These are phyloP conservation scores for Gymnothorax reevesii DNA, from an alignment of 2,797 vertebrate species.

Conservation along the genomic window DNA sequence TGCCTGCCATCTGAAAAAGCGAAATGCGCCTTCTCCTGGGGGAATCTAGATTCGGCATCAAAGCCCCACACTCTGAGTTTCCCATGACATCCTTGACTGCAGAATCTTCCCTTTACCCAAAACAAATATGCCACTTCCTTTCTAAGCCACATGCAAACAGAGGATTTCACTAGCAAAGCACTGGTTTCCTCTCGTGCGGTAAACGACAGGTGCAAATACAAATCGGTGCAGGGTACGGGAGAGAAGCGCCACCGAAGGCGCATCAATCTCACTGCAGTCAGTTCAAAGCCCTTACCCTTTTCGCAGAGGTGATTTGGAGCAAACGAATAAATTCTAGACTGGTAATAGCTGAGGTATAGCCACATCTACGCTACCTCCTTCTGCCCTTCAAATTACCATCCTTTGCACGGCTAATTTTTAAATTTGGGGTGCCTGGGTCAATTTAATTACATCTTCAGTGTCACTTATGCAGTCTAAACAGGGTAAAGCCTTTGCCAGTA, in stretches of 20 bases:
- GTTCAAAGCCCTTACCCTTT: conserved; percentile 24
- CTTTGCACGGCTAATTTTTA: conserved; percentile 37
- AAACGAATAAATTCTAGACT: conserved; percentile 12
- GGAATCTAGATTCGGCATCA: background rate
- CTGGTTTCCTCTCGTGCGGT: background rate
- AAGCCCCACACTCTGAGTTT: background rate
- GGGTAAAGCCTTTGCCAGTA: conserved; percentile 22
- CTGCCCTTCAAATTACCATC: background rate
- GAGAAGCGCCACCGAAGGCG: background rate
- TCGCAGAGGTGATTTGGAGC: conserved; percentile 8
- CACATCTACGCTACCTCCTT: background rate
- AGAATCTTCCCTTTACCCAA: background rate
- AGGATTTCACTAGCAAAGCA: background rate
- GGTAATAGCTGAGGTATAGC: background rate
- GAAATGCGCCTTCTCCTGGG: background rate
- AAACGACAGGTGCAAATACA: background rate
- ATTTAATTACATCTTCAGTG: conserved; percentile 47
- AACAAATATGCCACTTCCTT: conserved; percentile 4
- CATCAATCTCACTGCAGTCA: conserved; percentile 24
- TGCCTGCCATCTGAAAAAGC: background rate
- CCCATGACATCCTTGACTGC: background rate
- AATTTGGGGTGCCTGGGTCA: conserved; percentile 35
- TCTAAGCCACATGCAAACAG: conserved; percentile 12
- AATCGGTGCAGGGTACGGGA: background rate
- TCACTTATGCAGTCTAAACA: conserved; percentile 32